Percentiles rank a stretch among this genome's conserved stretches.
Conservation (phyloP, 2,888 invertebrate genomes). For the Cordilura impudica region DNA sequence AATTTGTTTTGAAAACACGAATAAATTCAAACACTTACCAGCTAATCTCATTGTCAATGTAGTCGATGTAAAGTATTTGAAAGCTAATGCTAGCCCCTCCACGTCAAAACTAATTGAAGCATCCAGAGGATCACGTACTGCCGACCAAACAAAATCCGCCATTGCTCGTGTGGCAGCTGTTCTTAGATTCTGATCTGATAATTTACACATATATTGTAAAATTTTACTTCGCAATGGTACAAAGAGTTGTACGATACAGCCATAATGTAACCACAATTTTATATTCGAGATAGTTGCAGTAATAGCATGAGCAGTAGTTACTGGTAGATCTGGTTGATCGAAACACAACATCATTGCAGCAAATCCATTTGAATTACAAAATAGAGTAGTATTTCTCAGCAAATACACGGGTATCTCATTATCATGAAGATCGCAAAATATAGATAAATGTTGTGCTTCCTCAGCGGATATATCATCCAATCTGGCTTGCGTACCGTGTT, state of each 20-base stretch:
- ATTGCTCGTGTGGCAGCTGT: conserved; percentile 93
- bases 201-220: conserved; percentile 94
- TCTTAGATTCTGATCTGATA: conserved; percentile 93
- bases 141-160: conserved; percentile 98
- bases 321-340: conserved; percentile 88
- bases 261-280: conserved; percentile 95
- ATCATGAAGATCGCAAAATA: conserved; percentile 93
- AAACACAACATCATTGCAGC: conserved; percentile 92
- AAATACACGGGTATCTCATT: conserved; percentile 94
- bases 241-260: conserved; percentile 91
- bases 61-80: conserved; percentile 96
- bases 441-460: conserved; percentile 82
- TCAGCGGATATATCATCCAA: conserved; percentile 90
- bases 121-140: conserved; percentile 94
- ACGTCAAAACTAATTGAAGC: conserved; percentile 92
- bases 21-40: conserved; percentile 78
- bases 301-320: conserved; percentile 94
- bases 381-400: conserved; percentile 93
- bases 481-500: conserved; percentile 88
- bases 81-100: conserved; percentile 94
- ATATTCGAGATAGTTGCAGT: conserved; percentile 95
- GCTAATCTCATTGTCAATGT: conserved; percentile 95
- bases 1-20: neutral
- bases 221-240: conserved; percentile 92
- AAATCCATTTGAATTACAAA: conserved; percentile 94